Conservation (phyloP, 1,140 invertebrate species). For the Drosophila subobscura region DNA sequence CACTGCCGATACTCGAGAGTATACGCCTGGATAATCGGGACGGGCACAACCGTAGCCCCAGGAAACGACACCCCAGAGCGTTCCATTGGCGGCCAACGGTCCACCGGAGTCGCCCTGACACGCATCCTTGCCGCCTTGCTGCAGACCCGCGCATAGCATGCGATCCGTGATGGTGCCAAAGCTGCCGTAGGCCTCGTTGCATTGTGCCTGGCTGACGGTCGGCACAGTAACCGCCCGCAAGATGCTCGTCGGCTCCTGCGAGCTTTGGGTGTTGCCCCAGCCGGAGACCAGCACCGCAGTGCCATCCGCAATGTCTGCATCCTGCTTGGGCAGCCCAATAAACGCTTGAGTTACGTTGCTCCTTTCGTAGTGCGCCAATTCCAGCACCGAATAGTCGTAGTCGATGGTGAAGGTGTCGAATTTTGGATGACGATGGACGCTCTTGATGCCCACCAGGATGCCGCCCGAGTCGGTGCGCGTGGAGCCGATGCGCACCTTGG, state of each 20-base stretch:
- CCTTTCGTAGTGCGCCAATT: slow-evolving; percentile 49
- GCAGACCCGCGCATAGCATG: slow-evolving; percentile 89
- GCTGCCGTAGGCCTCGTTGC: slow-evolving; percentile 67
- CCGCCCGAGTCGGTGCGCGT: slow-evolving; percentile 60
- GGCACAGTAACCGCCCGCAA: slow-evolving; percentile 84
- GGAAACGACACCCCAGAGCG: slow-evolving; percentile 86
- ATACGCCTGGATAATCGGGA: slow-evolving; percentile 85
- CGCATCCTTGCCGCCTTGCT: slow-evolving; percentile 88
- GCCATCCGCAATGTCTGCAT: slow-evolving; percentile 54
- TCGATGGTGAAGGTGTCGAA: slow-evolving; percentile 71
- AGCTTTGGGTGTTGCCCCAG: slow-evolving; percentile 83
- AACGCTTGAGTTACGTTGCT: slow-evolving; percentile 37
- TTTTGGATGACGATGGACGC: slow-evolving; percentile 72
- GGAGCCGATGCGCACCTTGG: slow-evolving; percentile 68
- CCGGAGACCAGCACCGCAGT: slow-evolving; percentile 81
- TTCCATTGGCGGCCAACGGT: slow-evolving; percentile 70
- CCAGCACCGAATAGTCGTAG: slow-evolving; percentile 76
- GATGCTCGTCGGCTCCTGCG: slow-evolving; percentile 43
- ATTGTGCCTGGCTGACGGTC: slow-evolving; percentile 66
- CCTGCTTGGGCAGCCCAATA: slow-evolving; percentile 51
- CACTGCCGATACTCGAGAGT: slow-evolving; percentile 84
- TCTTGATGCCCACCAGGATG: slow-evolving; percentile 54
- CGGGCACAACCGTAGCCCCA: slow-evolving; percentile 86
- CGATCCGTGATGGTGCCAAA: slow-evolving; percentile 85
- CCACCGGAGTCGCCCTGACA: slow-evolving; percentile 87